These are phyloP conservation scores for Erannis defoliaria DNA, from an alignment of 2,888 invertebrate genomes.

Conservation along the genomic window DNA sequence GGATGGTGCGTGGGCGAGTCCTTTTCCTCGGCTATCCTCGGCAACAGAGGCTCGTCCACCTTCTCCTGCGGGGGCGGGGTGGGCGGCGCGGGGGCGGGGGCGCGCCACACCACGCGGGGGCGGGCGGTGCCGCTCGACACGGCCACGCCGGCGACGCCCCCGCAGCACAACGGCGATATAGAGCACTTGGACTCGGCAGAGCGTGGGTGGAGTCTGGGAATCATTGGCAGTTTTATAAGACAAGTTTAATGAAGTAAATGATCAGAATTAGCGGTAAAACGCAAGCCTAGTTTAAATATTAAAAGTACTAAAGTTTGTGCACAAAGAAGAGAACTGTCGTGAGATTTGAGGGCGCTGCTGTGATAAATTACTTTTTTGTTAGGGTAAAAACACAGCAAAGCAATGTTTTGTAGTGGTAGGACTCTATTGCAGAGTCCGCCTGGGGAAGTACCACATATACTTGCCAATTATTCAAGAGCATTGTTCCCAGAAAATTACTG, in stretches of 20 bases:
- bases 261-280: not conserved
- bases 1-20: slow-evolving; percentile 91
- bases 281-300: not conserved
- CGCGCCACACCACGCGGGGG: slow-evolving; percentile 63
- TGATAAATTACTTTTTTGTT: no score
- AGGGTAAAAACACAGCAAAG: no score
- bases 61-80: slow-evolving; percentile 73
- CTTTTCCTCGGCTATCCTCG: slow-evolving; percentile 95
- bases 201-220: slow-evolving; percentile 92
- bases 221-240: no score
- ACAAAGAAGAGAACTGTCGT: no score
- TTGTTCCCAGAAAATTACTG: no score
- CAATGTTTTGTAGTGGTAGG: no score
- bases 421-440: no score
- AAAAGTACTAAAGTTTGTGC: not conserved
- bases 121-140: slow-evolving; percentile 66
- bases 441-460: no score
- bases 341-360: no score
- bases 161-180: slow-evolving; percentile 93
- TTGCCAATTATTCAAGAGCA: no score
- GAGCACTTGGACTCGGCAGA: slow-evolving; percentile 94
- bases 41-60: slow-evolving; percentile 86
- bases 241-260: not conserved
- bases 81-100: slow-evolving; percentile 70
- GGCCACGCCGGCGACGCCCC: slow-evolving; percentile 67